Base-by-base conservation (phyloP, 1,140 invertebrate genomes). In the Apis dorsata region DNA sequence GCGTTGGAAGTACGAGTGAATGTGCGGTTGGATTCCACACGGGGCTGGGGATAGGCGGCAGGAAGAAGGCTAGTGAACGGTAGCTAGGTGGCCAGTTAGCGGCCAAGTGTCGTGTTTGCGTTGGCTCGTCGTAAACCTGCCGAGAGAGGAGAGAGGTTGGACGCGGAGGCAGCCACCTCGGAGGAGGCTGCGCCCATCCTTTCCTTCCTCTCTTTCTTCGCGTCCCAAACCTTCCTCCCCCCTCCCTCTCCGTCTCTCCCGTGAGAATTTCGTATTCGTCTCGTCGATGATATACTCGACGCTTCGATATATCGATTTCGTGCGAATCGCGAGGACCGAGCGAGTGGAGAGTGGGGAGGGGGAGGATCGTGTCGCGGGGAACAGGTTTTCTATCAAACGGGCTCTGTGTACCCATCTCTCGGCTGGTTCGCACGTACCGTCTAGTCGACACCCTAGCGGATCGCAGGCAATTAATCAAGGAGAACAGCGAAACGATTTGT, bases 31-130 rank as follows among this genome's bases (percentile, higher is more conserved):
- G 80, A 87, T 87, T 80, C 86, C 65, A 34, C 65, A 34, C 68
- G 63, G 68, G 63, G 44, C 5, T 60, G 59, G 62, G 59, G 66
- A 70, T 69, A 44, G 34, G 34, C 34, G 5, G 84, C 60, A 74
- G 72, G 87, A 87, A 76, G 79, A 44, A 85, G 68, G 72, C 79
- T 83, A 75, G 81, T 86, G 83, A 85, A 76, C 90, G 88, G 91
- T 91, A 93, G 91, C 91, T 91, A 89, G 90, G 89, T 91, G 89
- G 89, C 89, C 88, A 91, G 91, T 92, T 93, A 92, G 89, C 90
- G 84, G 86, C 75, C 85, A 82, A 89, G 89, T 89, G 91, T 91
- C 89, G 90, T 90, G 89, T 91, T 91, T 91, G 83, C 90, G 87
- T 88, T 90, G 88, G 87, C 89, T 92, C 89, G 85, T 91, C 91